These are phyloP conservation scores for Alosa alosa DNA, from an alignment of 2,113 vertebrate genomes.

Conservation along the genomic window DNA sequence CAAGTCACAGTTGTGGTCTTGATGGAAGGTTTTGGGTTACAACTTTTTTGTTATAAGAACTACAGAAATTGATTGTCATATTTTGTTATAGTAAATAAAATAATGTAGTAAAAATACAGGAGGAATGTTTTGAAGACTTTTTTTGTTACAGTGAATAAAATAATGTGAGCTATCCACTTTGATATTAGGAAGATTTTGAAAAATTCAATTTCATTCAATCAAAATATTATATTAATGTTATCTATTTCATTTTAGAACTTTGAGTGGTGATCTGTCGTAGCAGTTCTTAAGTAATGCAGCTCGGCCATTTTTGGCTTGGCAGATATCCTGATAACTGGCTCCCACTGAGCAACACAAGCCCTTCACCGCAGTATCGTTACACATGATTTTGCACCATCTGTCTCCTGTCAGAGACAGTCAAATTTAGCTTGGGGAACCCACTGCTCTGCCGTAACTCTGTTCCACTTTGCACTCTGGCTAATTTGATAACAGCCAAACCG, in stretches of 20 bases:
- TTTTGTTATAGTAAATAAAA: neutral
- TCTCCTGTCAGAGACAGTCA: neutral
- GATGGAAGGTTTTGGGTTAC: neutral
- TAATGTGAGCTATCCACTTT: neutral
- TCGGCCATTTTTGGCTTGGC: neutral
- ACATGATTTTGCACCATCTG: slow-evolving; percentile 5
- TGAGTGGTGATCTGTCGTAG: neutral
- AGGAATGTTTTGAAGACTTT: neutral
- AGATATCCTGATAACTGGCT: neutral
- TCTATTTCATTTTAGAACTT: neutral
- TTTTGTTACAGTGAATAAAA: neutral
- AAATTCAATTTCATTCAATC: neutral
- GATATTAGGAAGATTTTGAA: neutral
- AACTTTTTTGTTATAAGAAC: neutral
- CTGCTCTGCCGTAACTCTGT: neutral
- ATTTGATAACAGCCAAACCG: neutral
- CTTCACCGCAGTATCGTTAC: neutral
- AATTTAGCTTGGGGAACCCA: neutral
- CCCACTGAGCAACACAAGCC: neutral
- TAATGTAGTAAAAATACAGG: neutral
- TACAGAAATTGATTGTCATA: no score
- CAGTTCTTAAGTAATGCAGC: neutral
- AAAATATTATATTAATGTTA: neutral
- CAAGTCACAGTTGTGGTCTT: neutral
- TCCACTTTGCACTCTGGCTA: neutral